A percentile compares a stretch with the other conserved stretches of the same genome.
Evolutionary conservation across 2,797 vertebrate species (phyloP).

Genomic region (Trematomus bernacchii): DNA sequence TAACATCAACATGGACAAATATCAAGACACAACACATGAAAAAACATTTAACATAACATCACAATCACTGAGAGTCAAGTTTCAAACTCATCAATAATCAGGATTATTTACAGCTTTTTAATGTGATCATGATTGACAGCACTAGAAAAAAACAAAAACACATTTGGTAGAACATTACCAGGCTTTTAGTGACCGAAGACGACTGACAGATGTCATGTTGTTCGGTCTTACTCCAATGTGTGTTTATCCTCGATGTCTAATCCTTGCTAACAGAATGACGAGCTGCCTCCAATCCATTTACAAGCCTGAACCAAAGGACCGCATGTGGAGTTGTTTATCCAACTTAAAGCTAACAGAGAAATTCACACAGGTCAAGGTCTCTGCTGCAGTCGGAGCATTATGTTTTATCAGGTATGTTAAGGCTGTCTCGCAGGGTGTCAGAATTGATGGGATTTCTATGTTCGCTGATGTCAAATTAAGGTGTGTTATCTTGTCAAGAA

Average conservation of each 20-base stretch:
- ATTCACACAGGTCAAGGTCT: slow-evolving; percentile 6
- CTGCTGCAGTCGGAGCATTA: background rate
- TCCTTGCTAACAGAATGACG: slow-evolving; percentile 10
- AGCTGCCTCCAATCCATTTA: slow-evolving; percentile 37
- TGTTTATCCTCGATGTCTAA: slow-evolving; percentile 12
- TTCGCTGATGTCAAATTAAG: slow-evolving; percentile 3
- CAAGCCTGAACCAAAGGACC: background rate
- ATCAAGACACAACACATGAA: too few relatives aligned
- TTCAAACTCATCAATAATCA: too few relatives aligned
- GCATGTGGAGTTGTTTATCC: slow-evolving; percentile 21
- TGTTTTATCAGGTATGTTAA: slow-evolving; percentile 19
- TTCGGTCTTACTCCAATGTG: background rate
- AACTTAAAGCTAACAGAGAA: background rate
- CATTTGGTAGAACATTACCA: too few relatives aligned
- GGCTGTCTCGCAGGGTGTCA: slow-evolving; percentile 23
- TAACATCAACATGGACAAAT: too few relatives aligned
- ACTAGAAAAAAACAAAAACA: too few relatives aligned
- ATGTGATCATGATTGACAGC: too few relatives aligned
- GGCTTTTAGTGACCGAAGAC: background rate
- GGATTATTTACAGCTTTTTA: too few relatives aligned
- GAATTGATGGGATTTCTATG: slow-evolving; percentile 3
- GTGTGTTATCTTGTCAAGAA: slow-evolving; percentile 25
- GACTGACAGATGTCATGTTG: background rate
- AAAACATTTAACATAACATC: too few relatives aligned
- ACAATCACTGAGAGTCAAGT: too few relatives aligned